Conservation (phyloP, 2,113 vertebrate species). For the Synodontis membranacea region DNA sequence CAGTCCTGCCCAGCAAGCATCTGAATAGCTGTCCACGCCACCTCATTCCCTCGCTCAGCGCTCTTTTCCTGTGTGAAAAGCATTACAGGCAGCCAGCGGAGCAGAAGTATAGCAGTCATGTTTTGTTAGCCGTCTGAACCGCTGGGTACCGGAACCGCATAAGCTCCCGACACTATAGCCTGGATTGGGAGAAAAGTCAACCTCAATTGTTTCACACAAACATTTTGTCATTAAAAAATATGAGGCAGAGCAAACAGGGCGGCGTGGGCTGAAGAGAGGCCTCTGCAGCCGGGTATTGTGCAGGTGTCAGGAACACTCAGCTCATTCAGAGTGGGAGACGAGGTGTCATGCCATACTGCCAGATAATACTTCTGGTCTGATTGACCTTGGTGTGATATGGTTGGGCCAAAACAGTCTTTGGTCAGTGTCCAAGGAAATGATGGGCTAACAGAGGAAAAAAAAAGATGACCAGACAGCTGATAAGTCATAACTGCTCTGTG, state of each 20-base stretch:
- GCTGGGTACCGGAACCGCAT: conserved; percentile 87
- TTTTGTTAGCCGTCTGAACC: conserved; percentile 95
- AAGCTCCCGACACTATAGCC: conserved; percentile 86
- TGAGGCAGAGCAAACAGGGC: conserved; percentile 83
- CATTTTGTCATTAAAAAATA: conserved; percentile 90
- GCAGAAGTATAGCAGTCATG: conserved; percentile 83
- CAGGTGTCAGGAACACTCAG: conserved; percentile 84
- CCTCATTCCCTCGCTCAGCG: conserved; percentile 79
- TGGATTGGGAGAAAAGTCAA: conserved; percentile 85
- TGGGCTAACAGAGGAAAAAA: background rate
- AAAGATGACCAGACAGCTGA: background rate
- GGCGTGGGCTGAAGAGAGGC: conserved; percentile 74
- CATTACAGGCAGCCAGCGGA: conserved; percentile 83
- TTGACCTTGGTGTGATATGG: conserved; percentile 63
- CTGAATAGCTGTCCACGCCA: conserved; percentile 71
- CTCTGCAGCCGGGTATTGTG: conserved; percentile 82
- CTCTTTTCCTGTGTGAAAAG: conserved; percentile 90
- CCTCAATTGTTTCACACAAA: conserved; percentile 87
- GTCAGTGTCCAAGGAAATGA: conserved; percentile 41
- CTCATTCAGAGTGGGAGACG: conserved; percentile 70
- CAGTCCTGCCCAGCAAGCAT: conserved; percentile 66
- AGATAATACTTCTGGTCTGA: conserved; percentile 81
- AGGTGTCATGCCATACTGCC: conserved; percentile 81
- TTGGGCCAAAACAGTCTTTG: conserved; percentile 37
- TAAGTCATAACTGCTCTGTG: background rate